phyloP scores from a whole-genome alignment of 2,888 invertebrate species.

The Tenthredo mesomela region DNA sequence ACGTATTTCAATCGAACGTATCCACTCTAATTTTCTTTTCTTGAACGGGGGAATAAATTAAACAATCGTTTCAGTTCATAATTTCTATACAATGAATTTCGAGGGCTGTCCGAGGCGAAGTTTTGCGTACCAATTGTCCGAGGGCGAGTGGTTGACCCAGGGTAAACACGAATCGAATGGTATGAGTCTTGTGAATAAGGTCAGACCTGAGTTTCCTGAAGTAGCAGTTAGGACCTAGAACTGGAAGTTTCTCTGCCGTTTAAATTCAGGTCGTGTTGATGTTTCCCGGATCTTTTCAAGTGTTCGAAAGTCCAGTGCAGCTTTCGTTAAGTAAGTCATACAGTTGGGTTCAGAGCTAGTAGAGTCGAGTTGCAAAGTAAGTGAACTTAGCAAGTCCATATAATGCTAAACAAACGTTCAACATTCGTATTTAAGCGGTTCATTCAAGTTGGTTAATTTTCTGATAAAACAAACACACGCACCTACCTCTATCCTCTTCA shows the following conservation, averaged over 20 bases:
- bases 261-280: not conserved
- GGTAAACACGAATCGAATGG: not conserved
- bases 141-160: not conserved
- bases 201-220: conserved; percentile 7
- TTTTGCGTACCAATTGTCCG: not conserved
- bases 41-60: not conserved
- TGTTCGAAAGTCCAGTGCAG: not conserved
- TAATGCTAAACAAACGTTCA: not conserved
- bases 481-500: not conserved
- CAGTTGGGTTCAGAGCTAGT: not conserved
- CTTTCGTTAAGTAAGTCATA: conserved; percentile 8
- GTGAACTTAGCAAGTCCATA: not conserved
- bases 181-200: not conserved
- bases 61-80: not conserved
- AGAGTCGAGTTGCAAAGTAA: not conserved
- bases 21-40: too few relatives aligned
- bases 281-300: not conserved
- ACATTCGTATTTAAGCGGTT: not conserved
- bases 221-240: not conserved
- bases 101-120: not conserved
- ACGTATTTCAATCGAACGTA: too few relatives aligned
- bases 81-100: not conserved
- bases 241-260: not conserved
- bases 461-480: not conserved
- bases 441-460: conserved; percentile 17